phyloP scores from a whole-genome alignment of 2,113 vertebrate genomes.

The Fregata magnificens region DNA sequence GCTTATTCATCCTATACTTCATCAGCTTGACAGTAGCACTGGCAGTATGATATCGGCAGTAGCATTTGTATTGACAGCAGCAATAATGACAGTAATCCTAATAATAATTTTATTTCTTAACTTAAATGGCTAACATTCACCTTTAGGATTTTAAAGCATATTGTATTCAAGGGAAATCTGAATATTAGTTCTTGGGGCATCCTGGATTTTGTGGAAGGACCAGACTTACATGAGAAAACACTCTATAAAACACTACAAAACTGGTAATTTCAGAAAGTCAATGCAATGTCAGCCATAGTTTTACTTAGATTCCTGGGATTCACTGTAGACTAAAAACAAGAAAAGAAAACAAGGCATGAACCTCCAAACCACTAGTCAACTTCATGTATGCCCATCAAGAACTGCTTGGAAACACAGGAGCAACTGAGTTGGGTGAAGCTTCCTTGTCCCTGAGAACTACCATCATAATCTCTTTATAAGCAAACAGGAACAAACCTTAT shows the following conservation, averaged over 20 bases:
- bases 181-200: background rate
- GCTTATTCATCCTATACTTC: background rate
- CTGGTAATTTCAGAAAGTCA: background rate
- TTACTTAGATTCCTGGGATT: background rate
- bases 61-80: background rate
- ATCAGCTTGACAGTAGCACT: background rate
- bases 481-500: background rate
- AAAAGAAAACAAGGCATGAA: background rate
- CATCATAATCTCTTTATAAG: background rate
- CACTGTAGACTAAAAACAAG: background rate
- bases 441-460: background rate
- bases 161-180: background rate
- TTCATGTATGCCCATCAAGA: background rate
- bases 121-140: background rate
- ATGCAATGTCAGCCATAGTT: background rate
- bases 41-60: background rate
- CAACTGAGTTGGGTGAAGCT: background rate
- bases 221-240: background rate
- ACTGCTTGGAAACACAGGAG: background rate
- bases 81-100: background rate
- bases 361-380: background rate
- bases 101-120: background rate
- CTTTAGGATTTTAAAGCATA: background rate
- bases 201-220: background rate
- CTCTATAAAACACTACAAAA: no score